A percentile compares a stretch with the other conserved stretches of the same genome.
These are phyloP conservation scores for Volucella bombylans DNA, from an alignment of 2,888 invertebrate species.

Conservation along the genomic window DNA sequence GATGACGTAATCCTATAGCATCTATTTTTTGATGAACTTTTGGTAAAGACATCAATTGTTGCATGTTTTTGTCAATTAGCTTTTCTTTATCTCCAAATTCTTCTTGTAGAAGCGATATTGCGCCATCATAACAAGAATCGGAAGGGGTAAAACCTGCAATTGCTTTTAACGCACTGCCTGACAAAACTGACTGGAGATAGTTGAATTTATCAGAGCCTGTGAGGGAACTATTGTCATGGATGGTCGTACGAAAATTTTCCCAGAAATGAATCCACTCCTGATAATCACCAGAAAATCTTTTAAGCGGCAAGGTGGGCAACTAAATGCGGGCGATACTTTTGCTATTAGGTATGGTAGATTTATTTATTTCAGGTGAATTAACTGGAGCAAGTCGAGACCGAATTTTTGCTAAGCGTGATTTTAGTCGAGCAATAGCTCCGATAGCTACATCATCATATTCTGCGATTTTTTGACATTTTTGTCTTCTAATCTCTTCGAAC, in stretches of 20 bases:
- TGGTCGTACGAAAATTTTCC: neutral
- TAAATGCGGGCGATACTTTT: neutral
- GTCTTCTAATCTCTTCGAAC: too few species aligned
- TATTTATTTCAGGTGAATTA: too few species aligned
- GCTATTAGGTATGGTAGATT: too few species aligned
- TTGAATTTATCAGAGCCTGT: too few species aligned
- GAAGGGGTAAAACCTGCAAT: constrained; percentile 23
- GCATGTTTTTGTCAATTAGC: constrained; percentile 25
- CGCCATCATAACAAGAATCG: constrained; percentile 5
- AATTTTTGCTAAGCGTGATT: too few species aligned
- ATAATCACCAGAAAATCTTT: constrained; percentile 7
- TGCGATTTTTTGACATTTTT: too few species aligned
- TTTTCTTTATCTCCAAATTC: constrained; percentile 4
- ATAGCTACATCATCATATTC: too few species aligned
- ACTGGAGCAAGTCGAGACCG: too few species aligned
- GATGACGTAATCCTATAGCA: neutral
- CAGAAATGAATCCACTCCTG: constrained; percentile 11
- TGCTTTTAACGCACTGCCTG: neutral
- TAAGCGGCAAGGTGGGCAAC: neutral
- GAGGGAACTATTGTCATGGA: too few species aligned
- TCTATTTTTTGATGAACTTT: neutral
- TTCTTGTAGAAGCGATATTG: neutral
- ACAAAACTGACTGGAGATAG: too few species aligned
- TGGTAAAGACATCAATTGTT: constrained; percentile 5
- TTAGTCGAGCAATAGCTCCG: too few species aligned